Conservation (phyloP, 2,888 invertebrate genomes). For the Erebia palarica region DNA sequence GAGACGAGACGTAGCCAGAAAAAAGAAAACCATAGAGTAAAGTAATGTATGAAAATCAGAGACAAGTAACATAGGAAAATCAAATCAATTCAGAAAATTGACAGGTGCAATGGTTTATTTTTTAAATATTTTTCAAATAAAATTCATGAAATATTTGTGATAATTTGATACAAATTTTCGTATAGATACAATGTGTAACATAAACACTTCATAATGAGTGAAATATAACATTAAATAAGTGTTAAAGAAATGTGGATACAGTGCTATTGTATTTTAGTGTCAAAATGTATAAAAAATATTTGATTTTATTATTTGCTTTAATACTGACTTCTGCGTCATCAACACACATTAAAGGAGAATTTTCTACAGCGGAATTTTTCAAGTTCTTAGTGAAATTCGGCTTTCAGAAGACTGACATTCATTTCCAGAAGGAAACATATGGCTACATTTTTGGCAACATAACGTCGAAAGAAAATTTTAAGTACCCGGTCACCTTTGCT, state of each 20-base stretch:
- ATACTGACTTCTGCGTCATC: conserved; percentile 56
- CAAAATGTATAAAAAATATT: conserved; percentile 64
- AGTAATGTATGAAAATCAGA: too few species aligned
- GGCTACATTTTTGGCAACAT: conserved; percentile 99
- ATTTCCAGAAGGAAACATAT: conserved; percentile 91
- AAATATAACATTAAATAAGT: neutral
- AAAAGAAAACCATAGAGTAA: too few species aligned
- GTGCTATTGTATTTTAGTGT: conserved; percentile 38
- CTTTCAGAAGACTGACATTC: conserved; percentile 96
- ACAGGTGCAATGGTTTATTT: neutral
- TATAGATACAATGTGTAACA: neutral
- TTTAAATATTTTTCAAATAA: neutral
- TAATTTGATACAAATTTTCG: neutral
- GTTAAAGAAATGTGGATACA: conserved; percentile 38
- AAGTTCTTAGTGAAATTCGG: conserved; percentile 97
- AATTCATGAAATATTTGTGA: conserved; percentile 5
- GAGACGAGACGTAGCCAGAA: too few species aligned
- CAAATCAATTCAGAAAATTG: too few species aligned
- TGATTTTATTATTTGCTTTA: conserved; percentile 57
- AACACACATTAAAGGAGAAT: conserved; percentile 71
- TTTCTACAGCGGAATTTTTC: conserved; percentile 87
- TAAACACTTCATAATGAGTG: neutral
- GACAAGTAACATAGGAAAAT: too few species aligned
- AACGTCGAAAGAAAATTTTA: conserved; percentile 86
- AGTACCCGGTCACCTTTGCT: conserved; percentile 90